phyloP scores from a whole-genome alignment of 2,113 vertebrate genomes.

The Boulengeromyrus knoepffleri region DNA sequence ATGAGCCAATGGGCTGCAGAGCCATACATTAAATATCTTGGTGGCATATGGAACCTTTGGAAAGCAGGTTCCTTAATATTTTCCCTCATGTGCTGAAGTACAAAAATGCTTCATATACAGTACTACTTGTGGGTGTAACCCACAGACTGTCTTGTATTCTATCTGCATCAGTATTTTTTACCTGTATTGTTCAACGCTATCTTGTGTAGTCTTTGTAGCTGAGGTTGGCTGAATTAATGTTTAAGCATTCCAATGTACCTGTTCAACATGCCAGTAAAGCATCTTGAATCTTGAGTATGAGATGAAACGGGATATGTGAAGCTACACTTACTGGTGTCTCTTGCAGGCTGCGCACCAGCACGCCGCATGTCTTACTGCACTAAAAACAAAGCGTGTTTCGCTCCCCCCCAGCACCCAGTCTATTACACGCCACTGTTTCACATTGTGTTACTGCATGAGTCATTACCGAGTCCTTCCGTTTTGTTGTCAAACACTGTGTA shows the following conservation, averaged over 20 bases:
- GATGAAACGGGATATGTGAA: background rate
- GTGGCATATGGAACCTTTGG: background rate
- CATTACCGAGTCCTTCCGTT: background rate
- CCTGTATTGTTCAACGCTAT: background rate
- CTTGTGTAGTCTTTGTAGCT: background rate
- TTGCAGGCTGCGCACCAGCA: background rate
- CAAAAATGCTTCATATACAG: background rate
- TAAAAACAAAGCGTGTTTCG: background rate
- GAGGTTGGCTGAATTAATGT: background rate
- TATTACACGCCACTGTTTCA: background rate
- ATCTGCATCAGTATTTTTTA: background rate
- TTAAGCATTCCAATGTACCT: background rate
- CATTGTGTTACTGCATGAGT: background rate
- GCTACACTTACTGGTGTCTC: background rate
- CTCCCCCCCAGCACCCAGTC: background rate
- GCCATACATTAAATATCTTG: background rate
- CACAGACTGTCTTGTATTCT: background rate
- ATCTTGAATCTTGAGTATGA: background rate
- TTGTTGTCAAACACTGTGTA: slow-evolving; percentile 9
- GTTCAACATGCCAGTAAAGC: background rate
- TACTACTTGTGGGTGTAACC: background rate
- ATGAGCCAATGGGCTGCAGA: background rate
- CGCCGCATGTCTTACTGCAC: background rate
- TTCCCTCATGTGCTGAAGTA: background rate
- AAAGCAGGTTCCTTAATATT: background rate